Conservation (phyloP, 2,113 vertebrate species). For the Plecotus auritus region DNA sequence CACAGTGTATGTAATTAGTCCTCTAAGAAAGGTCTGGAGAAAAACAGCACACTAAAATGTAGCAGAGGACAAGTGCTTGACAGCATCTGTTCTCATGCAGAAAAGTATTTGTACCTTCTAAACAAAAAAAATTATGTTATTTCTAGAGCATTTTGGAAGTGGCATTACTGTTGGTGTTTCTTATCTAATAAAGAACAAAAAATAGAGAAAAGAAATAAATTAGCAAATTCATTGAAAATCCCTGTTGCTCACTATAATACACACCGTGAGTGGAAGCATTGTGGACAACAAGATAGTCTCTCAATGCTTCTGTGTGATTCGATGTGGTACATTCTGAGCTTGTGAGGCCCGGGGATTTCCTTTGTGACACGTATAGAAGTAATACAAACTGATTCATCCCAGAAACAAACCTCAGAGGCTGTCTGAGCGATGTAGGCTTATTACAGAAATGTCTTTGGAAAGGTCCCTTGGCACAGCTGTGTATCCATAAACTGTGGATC, state of each 20-base stretch:
- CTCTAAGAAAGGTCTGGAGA: background rate
- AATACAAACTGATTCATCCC: background rate
- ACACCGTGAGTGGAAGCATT: background rate
- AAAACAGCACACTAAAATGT: background rate
- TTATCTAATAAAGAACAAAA: background rate
- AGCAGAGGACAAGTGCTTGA: background rate
- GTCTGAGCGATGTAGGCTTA: background rate
- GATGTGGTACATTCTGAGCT: background rate
- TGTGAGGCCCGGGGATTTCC: background rate
- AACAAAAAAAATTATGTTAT: background rate
- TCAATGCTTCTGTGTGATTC: background rate
- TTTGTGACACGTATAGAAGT: background rate
- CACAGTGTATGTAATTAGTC: background rate
- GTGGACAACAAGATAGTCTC: background rate
- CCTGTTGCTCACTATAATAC: background rate
- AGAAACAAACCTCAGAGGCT: background rate
- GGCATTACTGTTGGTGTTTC: background rate
- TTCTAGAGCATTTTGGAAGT: background rate
- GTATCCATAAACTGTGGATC: background rate
- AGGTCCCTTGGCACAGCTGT: background rate
- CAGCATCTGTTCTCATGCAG: background rate
- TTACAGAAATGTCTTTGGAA: background rate
- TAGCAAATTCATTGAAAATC: background rate
- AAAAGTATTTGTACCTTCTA: background rate
- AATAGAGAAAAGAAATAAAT: background rate